Percentiles rank a stretch among this genome's conserved stretches.
phyloP scores from a whole-genome alignment of 1,140 invertebrate species.

The Ceratosolen fusciceps region DNA sequence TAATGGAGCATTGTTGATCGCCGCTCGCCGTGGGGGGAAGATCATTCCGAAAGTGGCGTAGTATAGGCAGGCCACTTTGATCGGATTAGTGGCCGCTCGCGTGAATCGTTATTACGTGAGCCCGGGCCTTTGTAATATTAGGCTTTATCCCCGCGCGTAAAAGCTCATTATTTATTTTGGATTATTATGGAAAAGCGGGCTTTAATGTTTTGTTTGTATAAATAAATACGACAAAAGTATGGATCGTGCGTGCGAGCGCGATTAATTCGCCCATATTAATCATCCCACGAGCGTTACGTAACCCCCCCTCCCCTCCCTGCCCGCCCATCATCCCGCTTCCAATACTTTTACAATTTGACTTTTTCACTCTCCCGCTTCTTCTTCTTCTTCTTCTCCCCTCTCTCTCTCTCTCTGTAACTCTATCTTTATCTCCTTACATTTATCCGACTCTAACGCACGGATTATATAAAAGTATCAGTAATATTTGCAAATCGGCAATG shows the following conservation, averaged over 20 bases:
- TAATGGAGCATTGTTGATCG: not conserved
- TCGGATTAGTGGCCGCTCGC: slow-evolving; percentile 23
- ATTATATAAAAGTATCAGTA: slow-evolving; percentile 1
- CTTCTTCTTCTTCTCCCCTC: too few relatives aligned
- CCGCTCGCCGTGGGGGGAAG: slow-evolving; percentile 8
- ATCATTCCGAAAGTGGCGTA: slow-evolving; percentile 33
- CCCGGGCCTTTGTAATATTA: slow-evolving; percentile 19
- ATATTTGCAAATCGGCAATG: not conserved
- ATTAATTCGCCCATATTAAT: slow-evolving; percentile 1
- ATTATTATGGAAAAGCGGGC: not conserved
- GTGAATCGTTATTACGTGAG: not conserved
- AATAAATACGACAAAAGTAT: not conserved
- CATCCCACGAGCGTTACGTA: not conserved
- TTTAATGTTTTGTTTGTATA: not conserved
- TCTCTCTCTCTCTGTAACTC: too few relatives aligned
- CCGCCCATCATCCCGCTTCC: too few relatives aligned
- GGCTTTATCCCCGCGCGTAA: not conserved
- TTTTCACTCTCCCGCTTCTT: too few relatives aligned
- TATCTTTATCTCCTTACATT: too few relatives aligned
- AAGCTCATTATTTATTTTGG: not conserved
- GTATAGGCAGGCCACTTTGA: slow-evolving; percentile 23
- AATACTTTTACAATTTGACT: too few relatives aligned
- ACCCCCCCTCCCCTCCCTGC: not conserved
- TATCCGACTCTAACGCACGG: not conserved
- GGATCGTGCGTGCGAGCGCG: not conserved